Evolutionary conservation across 1,140 invertebrate genomes (phyloP), one percentile per base, ranked within the genome.

Genomic region (Drosophila cardini): DNA sequence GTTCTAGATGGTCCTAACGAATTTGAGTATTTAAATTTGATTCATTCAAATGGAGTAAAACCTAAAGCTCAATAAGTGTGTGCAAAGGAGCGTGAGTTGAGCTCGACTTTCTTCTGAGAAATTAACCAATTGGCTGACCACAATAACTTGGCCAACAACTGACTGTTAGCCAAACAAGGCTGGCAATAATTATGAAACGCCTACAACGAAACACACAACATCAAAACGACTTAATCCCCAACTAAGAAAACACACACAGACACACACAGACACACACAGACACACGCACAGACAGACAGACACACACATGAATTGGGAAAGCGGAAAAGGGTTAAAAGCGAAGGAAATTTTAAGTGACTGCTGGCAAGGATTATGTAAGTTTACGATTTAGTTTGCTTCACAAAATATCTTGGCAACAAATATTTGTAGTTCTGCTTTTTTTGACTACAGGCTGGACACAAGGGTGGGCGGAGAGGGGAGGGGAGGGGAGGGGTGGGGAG

Each of bases 121-220:
- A 87, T 87, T 87, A 84, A 87, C 84, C 83, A 89, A 87, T 87
- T 87, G 83, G 77, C 83, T 89, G 72, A 73, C 83, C 84, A 85
- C 80, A 84, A 86, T 70, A 72, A 70, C 76, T 64, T 57, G 57
- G 62, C 45, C 79, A 78, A 81, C 62, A 72, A 50, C 56, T 55
- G 58, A 36, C 21, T 26, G 21, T 5, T 26, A 4, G 21, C 21
- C 21, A 26, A 52, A 16, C 38, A 50, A 50, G 40, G 52, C 53
- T 57, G 62, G 42, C 70, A 69, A 75, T 75, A 75, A 75, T 75
- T 75, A 75, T 75, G 67, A 75, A 72, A 58, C 60, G 72, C 68
- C 52, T 71, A 71, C 67, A 60, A n/a, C n/a, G n/a, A n/a, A n/a
- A n/a, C n/a, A n/a, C 72, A 75, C 60, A 75, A 87, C 83, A 87